These are phyloP conservation scores for Biston stratarius DNA, from an alignment of 2,888 invertebrate species.

Conservation along the genomic window DNA sequence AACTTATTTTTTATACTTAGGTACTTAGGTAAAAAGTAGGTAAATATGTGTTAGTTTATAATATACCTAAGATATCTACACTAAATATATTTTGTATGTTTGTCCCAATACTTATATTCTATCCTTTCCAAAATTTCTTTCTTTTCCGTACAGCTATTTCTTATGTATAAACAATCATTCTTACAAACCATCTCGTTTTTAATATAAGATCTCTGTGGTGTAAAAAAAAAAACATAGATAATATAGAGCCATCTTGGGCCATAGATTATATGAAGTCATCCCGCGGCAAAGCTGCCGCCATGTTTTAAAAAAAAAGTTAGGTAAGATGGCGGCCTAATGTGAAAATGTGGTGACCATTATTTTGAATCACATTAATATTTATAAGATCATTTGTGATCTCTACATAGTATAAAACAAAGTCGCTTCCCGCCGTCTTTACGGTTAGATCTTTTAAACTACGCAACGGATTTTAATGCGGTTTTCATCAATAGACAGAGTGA, in stretches of 20 bases:
- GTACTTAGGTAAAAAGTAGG: too few species aligned
- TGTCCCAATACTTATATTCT: too few species aligned
- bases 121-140: background rate
- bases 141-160: background rate
- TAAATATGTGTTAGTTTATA: too few species aligned
- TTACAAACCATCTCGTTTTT: background rate
- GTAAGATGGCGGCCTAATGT: slow-evolving; percentile 73
- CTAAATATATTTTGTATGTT: background rate
- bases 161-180: background rate
- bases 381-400: too few species aligned
- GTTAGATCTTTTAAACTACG: too few species aligned
- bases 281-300: slow-evolving; percentile 65
- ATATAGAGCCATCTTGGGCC: slow-evolving; percentile 80
- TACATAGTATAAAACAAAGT: too few species aligned
- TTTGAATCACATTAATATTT: background rate
- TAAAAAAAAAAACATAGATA: slow-evolving; percentile 69
- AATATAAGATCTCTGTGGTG: slow-evolving; percentile 31
- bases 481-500: too few species aligned
- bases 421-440: too few species aligned
- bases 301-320: slow-evolving; percentile 64
- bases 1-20: too few species aligned
- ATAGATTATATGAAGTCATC: slow-evolving; percentile 84
- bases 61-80: too few species aligned
- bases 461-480: too few species aligned
- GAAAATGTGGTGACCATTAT: slow-evolving; percentile 56